Conservation (phyloP, 2,888 invertebrate species). For the Bedellia somnulentella region DNA sequence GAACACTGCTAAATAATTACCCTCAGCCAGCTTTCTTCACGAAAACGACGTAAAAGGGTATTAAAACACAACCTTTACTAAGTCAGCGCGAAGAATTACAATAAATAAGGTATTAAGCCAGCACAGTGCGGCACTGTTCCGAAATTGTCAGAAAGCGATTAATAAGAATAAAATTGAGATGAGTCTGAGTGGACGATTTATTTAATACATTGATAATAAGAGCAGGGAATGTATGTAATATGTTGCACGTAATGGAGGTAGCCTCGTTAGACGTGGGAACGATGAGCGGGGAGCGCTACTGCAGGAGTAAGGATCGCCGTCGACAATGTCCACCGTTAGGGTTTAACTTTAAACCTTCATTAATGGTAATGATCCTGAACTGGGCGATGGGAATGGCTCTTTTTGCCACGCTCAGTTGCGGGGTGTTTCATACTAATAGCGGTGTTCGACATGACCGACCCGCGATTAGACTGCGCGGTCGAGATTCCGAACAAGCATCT, state of each 20-base stretch:
- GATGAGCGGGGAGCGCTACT: slow-evolving; percentile 20
- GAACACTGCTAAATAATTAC: slow-evolving; percentile 56
- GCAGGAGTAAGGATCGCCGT: slow-evolving; percentile 37
- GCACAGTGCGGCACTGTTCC: slow-evolving; percentile 30
- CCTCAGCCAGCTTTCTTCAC: slow-evolving; percentile 43
- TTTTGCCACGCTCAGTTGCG: slow-evolving; percentile 33
- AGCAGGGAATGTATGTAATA: slow-evolving; percentile 48
- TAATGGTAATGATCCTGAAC: slow-evolving; percentile 48
- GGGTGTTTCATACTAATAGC: slow-evolving; percentile 33
- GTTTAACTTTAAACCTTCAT: slow-evolving; percentile 41
- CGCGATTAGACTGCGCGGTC: slow-evolving; percentile 2
- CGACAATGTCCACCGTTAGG: slow-evolving; percentile 50
- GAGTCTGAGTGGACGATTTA: slow-evolving; percentile 43
- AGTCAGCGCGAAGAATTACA: slow-evolving; percentile 38
- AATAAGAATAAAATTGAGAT: slow-evolving; percentile 50
- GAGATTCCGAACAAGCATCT: slow-evolving; percentile 1
- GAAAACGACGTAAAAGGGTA: slow-evolving; percentile 45
- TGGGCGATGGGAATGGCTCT: slow-evolving; percentile 37
- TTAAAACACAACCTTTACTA: slow-evolving; percentile 41
- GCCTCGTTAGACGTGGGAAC: slow-evolving; percentile 59
- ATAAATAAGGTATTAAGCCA: slow-evolving; percentile 48
- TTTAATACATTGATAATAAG: slow-evolving; percentile 55
- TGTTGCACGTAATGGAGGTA: slow-evolving; percentile 47
- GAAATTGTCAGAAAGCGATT: slow-evolving; percentile 48
- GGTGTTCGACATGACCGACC: slow-evolving; percentile 23